A percentile compares a stretch with the other conserved stretches of the same genome.
Conservation (phyloP, 2,888 invertebrate species). For the Notodonta ziczac region DNA sequence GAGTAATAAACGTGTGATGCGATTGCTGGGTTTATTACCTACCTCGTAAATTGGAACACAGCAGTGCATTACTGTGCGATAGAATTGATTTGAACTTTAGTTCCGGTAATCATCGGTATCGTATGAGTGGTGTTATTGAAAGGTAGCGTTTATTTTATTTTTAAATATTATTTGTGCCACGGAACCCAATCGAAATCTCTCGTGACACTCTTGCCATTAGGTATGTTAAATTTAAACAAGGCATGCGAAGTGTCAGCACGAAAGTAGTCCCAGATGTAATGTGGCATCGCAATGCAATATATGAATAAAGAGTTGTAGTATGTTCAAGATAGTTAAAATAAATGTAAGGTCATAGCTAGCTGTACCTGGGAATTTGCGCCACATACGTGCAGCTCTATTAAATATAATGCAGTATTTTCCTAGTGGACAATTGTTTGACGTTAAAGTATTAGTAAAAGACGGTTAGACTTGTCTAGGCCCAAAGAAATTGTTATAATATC, state of each 20-base stretch:
- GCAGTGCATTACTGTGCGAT: too few relatives aligned
- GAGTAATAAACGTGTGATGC: too few relatives aligned
- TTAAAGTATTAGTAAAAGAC: too few relatives aligned
- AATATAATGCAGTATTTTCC: too few relatives aligned
- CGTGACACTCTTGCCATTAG: slow-evolving; percentile 3
- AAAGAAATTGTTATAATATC: too few relatives aligned
- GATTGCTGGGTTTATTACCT: too few relatives aligned
- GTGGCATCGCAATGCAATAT: slow-evolving; percentile 42
- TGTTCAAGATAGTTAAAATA: slow-evolving; percentile 37
- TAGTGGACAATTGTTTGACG: too few relatives aligned
- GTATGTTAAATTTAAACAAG: slow-evolving; percentile 19
- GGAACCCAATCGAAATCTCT: slow-evolving; percentile 12
- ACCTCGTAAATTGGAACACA: too few relatives aligned
- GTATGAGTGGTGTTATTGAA: too few relatives aligned
- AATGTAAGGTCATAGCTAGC: slow-evolving; percentile 31
- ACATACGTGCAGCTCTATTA: too few relatives aligned
- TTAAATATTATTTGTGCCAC: slow-evolving; percentile 15
- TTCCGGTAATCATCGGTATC: background rate
- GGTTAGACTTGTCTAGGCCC: too few relatives aligned
- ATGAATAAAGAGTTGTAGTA: slow-evolving; percentile 36
- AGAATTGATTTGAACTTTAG: background rate
- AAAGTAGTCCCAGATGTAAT: slow-evolving; percentile 44
- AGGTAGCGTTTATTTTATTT: slow-evolving; percentile 8
- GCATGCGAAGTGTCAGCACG: slow-evolving; percentile 17
- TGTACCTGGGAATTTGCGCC: slow-evolving; percentile 12